phyloP scores from a whole-genome alignment of 1,140 invertebrate species.

The Drosophila sechellia region DNA sequence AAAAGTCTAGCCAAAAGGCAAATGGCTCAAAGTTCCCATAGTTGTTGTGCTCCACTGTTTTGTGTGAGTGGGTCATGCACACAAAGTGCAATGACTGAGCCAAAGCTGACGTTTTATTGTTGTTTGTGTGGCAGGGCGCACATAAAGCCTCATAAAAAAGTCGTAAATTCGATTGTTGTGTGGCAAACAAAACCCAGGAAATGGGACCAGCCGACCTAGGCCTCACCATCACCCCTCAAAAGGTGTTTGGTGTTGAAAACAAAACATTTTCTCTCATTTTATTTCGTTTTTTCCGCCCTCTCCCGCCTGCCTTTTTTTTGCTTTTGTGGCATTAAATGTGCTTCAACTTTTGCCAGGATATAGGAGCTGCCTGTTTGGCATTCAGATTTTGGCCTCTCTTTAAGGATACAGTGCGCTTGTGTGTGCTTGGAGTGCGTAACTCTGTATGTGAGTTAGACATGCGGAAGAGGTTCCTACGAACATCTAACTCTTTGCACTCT shows the following conservation, averaged over 20 bases:
- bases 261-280: conserved; percentile 71
- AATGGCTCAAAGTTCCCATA: conserved; percentile 53
- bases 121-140: conserved; percentile 56
- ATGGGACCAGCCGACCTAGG: conserved; percentile 57
- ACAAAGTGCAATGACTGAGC: conserved; percentile 76
- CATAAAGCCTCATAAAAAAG: conserved; percentile 80
- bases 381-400: conserved; percentile 20
- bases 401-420: conserved; percentile 15
- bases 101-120: conserved; percentile 76
- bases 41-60: conserved; percentile 9
- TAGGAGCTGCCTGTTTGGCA: conserved; percentile 7
- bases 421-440: background rate
- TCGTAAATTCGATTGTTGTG: conserved; percentile 81
- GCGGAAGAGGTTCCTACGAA: conserved; percentile 17
- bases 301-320: conserved; percentile 34
- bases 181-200: conserved; percentile 76
- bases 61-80: conserved; percentile 41
- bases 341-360: conserved; percentile 60
- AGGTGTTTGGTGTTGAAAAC: conserved; percentile 80
- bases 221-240: conserved; percentile 46
- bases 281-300: conserved; percentile 39
- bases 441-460: conserved; percentile 11
- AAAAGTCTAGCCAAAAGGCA: conserved; percentile 73
- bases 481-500: background rate
- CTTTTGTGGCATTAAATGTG: conserved; percentile 67